phyloP scores from a whole-genome alignment of 2,888 invertebrate species.

The Invenusta paracnida region DNA sequence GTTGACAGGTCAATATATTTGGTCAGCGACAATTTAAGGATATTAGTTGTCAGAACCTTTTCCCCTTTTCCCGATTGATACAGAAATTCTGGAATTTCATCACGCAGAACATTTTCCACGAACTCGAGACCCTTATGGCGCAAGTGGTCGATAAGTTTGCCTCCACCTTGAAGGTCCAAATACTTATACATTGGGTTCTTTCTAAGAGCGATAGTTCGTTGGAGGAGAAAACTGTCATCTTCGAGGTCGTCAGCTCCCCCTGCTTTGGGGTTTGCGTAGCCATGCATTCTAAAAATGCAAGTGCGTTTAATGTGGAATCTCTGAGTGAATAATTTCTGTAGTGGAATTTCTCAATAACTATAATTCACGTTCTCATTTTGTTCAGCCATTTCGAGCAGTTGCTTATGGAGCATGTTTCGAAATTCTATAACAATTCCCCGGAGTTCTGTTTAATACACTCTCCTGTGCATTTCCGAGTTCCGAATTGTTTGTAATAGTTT shows the following conservation, averaged over 20 bases:
- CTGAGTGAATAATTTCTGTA: too few species aligned
- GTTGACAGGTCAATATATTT: slow-evolving; percentile 32
- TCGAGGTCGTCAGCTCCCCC: neutral
- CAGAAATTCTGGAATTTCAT: slow-evolving; percentile 77
- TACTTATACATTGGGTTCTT: slow-evolving; percentile 55
- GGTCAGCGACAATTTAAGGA: slow-evolving; percentile 22
- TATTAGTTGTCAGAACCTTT: slow-evolving; percentile 51
- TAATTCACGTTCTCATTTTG: too few species aligned
- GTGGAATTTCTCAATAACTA: too few species aligned
- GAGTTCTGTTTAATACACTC: too few species aligned
- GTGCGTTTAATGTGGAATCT: too few species aligned
- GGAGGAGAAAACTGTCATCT: slow-evolving; percentile 28
- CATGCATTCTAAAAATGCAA: too few species aligned
- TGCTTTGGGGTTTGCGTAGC: neutral
- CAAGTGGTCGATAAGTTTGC: slow-evolving; percentile 48
- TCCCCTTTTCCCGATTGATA: slow-evolving; percentile 84
- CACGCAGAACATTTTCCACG: slow-evolving; percentile 82
- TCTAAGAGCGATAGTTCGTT: slow-evolving; percentile 23
- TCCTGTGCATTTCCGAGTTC: too few species aligned
- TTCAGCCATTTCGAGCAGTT: too few species aligned
- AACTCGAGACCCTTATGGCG: slow-evolving; percentile 18
- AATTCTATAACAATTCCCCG: too few species aligned
- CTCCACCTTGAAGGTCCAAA: slow-evolving; percentile 53
- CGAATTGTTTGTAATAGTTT: too few species aligned
- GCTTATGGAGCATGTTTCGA: too few species aligned